Base-by-base conservation (phyloP, 30 jellyfish, hydroid and myxozoan species). In the Cassiopea andromeda region DNA sequence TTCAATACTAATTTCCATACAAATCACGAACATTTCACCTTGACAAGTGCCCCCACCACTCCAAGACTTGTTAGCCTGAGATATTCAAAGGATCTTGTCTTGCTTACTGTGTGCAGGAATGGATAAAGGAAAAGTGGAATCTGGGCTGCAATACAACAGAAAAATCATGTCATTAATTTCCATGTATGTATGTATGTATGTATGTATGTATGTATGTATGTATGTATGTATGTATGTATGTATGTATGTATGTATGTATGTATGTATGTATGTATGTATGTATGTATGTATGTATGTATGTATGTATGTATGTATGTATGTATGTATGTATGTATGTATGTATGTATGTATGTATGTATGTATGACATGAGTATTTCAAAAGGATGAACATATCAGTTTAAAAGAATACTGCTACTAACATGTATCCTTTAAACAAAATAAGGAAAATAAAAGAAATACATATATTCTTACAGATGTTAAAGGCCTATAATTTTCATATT, bases 11-110 rank as follows among this genome's bases (percentile, higher is more conserved):
- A 3, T 54, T 0, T 54, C 64, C 64, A 54, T 54, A 54, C 12
- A 54, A 54, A 54, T 54, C 10, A 54, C 0, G 73, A 64, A 9
- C 0, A 2, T 9, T 15, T 80, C 70, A 95, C 99, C 97, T 96
- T 96, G 13, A 96, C 99, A 45, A 96, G 90, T 58, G 99, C 99
- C 2, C 99, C 99, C 12, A 96, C 99, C 46, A 96, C 99, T 43
- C 99, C 99, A 68, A 96, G 97, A 48, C 99, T 96, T 10, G 99
- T 96, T 60, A 96, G 71, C 59, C 99, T 93, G 1, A 96, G 85
- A 75, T 96, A 96, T 71, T 96, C 99, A 92, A 96, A 96, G 27
- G 99, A 97, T 81, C 99, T 83, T 57, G 99, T 96, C 80, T 91
- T 96, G 89, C 99, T 96, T 38, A 97, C 96, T 16, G 99, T 96